Conservation (phyloP, 2,113 vertebrate genomes). For the Pachypanchax playfairii region DNA sequence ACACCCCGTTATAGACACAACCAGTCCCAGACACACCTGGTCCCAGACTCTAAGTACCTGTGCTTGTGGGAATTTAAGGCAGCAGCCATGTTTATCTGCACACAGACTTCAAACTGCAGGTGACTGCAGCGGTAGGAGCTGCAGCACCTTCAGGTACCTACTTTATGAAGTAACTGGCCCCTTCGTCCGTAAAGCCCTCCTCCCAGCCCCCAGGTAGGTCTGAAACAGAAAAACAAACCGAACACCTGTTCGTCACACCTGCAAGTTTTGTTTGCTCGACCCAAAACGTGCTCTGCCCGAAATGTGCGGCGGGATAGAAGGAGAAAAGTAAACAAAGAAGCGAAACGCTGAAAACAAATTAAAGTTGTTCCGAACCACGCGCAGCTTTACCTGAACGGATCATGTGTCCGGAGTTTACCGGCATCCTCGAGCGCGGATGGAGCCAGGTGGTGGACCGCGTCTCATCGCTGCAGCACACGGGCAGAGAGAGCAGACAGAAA, state of each 20-base stretch:
- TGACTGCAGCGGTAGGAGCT: neutral
- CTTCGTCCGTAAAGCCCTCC: constrained; percentile 91
- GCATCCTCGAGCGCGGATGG: constrained; percentile 88
- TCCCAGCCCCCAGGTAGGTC: constrained; percentile 93
- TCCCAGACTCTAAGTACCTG: constrained; percentile 16
- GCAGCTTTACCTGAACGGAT: constrained; percentile 87
- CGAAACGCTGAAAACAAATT: neutral
- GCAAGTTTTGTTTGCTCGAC: constrained; percentile 36
- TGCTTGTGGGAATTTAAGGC: constrained; percentile 26
- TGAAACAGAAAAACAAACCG: constrained; percentile 50
- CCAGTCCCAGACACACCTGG: neutral
- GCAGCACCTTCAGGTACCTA: constrained; percentile 73
- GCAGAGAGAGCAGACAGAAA: constrained; percentile 36
- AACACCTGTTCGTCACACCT: constrained; percentile 17
- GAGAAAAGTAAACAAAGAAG: constrained; percentile 15
- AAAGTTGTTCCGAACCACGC: neutral
- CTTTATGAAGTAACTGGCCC: constrained; percentile 94
- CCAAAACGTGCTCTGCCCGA: neutral
- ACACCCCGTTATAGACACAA: neutral
- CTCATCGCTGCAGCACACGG: constrained; percentile 83
- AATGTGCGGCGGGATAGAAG: constrained; percentile 3
- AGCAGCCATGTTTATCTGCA: constrained; percentile 43
- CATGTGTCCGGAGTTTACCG: constrained; percentile 97
- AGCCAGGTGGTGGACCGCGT: constrained; percentile 87
- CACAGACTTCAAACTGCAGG: constrained; percentile 14